Base-by-base conservation (phyloP, 2,888 invertebrate species). In the Brenthis daphne region DNA sequence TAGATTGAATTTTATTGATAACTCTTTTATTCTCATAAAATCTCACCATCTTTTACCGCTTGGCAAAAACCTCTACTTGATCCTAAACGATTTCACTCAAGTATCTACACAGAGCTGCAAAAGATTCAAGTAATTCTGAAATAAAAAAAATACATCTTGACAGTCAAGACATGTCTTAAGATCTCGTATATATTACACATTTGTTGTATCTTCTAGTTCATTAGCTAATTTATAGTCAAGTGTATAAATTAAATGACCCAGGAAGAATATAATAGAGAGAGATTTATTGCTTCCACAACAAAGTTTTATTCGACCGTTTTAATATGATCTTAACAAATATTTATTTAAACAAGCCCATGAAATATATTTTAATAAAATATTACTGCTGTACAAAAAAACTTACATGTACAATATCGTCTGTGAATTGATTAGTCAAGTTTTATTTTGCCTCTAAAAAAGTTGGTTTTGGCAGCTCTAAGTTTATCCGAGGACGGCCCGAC, bases 161-260 rank as follows among this genome's bases (percentile, higher is more conserved):
- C 85, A 82, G 77, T 71, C 80, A 83, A 85, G 86, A 83, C 80
- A 85, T 84, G 86, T 79, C 78, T 71, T 82, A 76, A 80, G 82
- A 80, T 79, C 79, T 81, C 79, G 83, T 87, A 90, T 91, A 90
- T 89, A 90, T 88, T 85, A 79, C 80, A 80, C 85, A 87, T 90
- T 87, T 86, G 85, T 88, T 84, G 83, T 81, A 77, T 78, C 85
- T 86, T 88, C 88, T 86, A 84, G 83, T 80, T 85, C 77, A 80
- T 82, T 85, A 87, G 87, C 86, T 87, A 88, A 90, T 89, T 90
- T 89, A 90, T 86, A 85, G 85, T 84, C 85, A 85, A 85, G 80
- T 82, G 82, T 81, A 84, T 82, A 85, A 87, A 89, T 90, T 88
- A 85, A 85, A 84, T 77, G 81, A 82, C 81, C 80, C 85, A 86